These are phyloP conservation scores for Hiodon tergisus DNA, from an alignment of 2,113 vertebrate genomes.

Conservation along the genomic window DNA sequence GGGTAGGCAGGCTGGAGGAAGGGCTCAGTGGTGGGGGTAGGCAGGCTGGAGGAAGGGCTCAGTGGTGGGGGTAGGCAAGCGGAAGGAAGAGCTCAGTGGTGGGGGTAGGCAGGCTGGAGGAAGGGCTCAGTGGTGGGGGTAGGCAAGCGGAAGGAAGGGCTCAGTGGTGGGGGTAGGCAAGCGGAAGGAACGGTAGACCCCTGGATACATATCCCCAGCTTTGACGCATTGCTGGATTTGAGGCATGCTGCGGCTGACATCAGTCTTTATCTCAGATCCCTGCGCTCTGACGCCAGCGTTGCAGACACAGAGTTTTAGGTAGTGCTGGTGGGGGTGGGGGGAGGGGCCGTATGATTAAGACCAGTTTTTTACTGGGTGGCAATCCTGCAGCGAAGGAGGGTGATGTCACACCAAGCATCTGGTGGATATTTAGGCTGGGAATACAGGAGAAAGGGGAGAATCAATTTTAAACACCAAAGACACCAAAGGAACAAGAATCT, in stretches of 20 bases:
- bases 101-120: too few relatives aligned
- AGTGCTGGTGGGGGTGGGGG: conserved; percentile 33
- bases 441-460: not conserved
- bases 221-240: conserved; percentile 21
- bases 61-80: too few relatives aligned
- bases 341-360: conserved; percentile 31
- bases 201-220: not conserved
- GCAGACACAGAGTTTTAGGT: conserved; percentile 34
- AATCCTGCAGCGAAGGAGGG: not conserved
- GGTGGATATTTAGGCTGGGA: too few relatives aligned
- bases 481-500: not conserved
- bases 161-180: too few relatives aligned
- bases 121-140: too few relatives aligned
- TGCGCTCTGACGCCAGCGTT: conserved; percentile 35
- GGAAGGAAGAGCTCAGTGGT: too few relatives aligned
- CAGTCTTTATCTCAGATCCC: conserved; percentile 34
- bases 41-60: too few relatives aligned
- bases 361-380: not conserved
- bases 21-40: too few relatives aligned
- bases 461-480: not conserved
- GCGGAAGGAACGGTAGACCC: not conserved
- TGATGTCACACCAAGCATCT: not conserved
- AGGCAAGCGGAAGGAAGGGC: too few relatives aligned
- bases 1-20: too few relatives aligned
- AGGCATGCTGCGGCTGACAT: conserved; percentile 40